Evolutionary conservation across 2,797 vertebrate species (phyloP), one percentile per base, ranked within the genome.

Genomic region (Acanthopagrus latus): DNA sequence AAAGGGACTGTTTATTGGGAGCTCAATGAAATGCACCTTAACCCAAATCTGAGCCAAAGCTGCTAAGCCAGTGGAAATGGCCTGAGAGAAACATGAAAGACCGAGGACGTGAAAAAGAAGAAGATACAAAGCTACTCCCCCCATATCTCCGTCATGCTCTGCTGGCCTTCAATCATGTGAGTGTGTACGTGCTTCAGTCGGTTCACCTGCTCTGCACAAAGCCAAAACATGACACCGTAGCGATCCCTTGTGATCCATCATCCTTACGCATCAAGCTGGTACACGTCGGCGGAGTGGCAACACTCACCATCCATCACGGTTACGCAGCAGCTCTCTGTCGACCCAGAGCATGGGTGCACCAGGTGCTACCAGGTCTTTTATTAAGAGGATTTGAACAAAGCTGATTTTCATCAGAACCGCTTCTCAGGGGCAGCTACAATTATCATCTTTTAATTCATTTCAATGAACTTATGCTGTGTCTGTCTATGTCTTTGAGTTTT

Each of bases 271-370:
- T 89, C 83, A 78, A 60, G 85, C 72, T 74, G 85, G 46, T 69
- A 65, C 72, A 60, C 59, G 75, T 59, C 60, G 71, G 77, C 27
- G 47, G 65, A 54, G 33, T 7, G 66, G 78, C 51, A 84, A 83
- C 87, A 63, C 71, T 56, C 59, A 5, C 70, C 84, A 87, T 90
- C 84, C 83, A 85, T 92, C 89, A 90, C 3, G 25, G 80, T 82
- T 75, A 60, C 21, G 66, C 57, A 44, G 72, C 68, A 52, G 66
- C 71, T 68, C 47, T 3, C 14, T 58, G 68, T 86, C 64, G 52
- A 58, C 55, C 3, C 23, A 67, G 38, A 11, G 54, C 56, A 23
- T 0, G 11, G 47, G 7, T 7, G 69, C 65, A 59, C 20, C 60
- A 68, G 27, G 58, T 60, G 48, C 33, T 25, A 70, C 52, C 63